phyloP scores from a whole-genome alignment of 2,888 invertebrate species.

The Luffia ferchaultella region DNA sequence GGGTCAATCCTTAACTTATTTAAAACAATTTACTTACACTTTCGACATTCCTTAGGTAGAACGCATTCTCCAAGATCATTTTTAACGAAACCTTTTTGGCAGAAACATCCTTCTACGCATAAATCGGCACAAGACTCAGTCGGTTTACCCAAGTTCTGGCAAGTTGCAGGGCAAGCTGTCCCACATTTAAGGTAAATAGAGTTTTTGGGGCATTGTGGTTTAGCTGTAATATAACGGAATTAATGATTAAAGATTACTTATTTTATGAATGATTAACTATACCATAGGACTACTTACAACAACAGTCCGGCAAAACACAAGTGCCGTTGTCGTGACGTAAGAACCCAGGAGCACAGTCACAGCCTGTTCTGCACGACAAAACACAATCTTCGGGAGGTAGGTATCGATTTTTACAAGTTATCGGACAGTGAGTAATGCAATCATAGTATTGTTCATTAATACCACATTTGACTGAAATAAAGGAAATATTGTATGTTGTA shows the following conservation, averaged over 20 bases:
- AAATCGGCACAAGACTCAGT: background rate
- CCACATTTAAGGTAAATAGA: background rate
- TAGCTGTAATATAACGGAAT: background rate
- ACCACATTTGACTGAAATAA: conserved; percentile 2
- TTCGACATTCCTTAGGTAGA: background rate
- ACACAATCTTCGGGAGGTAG: conserved; percentile 1
- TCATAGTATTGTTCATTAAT: conserved; percentile 2
- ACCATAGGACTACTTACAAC: no score
- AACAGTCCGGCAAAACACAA: conserved; percentile 30
- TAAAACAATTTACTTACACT: no score
- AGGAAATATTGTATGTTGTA: no score
- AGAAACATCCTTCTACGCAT: conserved; percentile 2
- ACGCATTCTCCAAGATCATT: conserved; percentile 2
- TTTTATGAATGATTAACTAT: no score
- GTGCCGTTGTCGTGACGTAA: conserved; percentile 23
- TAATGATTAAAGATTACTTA: no score
- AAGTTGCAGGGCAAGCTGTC: background rate
- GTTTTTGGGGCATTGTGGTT: background rate
- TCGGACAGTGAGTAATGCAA: conserved; percentile 6
- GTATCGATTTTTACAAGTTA: conserved; percentile 3
- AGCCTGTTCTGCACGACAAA: conserved; percentile 12
- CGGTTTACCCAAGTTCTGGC: background rate
- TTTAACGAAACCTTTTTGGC: conserved; percentile 2
- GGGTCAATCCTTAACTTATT: no score
- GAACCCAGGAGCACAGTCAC: conserved; percentile 9